These are phyloP conservation scores for Pelobates fuscus DNA, from an alignment of 2,113 vertebrate species.

Conservation along the genomic window DNA sequence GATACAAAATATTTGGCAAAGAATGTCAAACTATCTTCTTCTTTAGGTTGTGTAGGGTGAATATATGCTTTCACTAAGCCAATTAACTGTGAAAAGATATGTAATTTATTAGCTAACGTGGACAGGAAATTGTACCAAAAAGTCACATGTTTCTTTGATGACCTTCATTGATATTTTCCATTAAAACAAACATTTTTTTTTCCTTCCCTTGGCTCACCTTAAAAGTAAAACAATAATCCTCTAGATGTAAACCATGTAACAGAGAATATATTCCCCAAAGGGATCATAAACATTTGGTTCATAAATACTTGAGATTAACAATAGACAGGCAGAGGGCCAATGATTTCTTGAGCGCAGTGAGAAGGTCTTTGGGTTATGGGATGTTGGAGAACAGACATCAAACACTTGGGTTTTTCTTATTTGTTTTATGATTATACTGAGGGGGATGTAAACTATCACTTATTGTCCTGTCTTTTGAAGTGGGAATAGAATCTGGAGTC, in stretches of 20 bases:
- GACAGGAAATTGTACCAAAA: constrained; percentile 35
- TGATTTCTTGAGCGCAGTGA: neutral
- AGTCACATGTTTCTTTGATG: constrained; percentile 13
- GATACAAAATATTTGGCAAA: neutral
- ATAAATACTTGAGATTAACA: constrained; percentile 29
- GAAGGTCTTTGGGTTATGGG: constrained; percentile 3
- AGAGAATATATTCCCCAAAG: constrained; percentile 36
- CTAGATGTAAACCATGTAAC: constrained; percentile 28
- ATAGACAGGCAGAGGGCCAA: constrained; percentile 33
- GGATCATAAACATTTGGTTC: constrained; percentile 33
- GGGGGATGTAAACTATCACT: constrained; percentile 5
- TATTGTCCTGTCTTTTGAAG: constrained; percentile 2
- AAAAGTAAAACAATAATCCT: constrained; percentile 32
- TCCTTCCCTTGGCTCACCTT: constrained; percentile 30
- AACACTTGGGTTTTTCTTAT: constrained; percentile 7
- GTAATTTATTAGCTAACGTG: constrained; percentile 6
- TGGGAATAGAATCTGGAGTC: constrained; percentile 6
- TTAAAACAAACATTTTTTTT: constrained; percentile 29
- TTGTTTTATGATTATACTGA: constrained; percentile 9
- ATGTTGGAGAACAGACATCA: constrained; percentile 11
- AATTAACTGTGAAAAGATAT: neutral
- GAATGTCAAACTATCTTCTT: neutral
- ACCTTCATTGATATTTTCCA: constrained; percentile 41
- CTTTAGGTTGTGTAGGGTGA: neutral
- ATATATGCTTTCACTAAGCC: neutral